Evolutionary conservation across 1,140 invertebrate genomes (phyloP).

Genomic region (Ips nitidus): DNA sequence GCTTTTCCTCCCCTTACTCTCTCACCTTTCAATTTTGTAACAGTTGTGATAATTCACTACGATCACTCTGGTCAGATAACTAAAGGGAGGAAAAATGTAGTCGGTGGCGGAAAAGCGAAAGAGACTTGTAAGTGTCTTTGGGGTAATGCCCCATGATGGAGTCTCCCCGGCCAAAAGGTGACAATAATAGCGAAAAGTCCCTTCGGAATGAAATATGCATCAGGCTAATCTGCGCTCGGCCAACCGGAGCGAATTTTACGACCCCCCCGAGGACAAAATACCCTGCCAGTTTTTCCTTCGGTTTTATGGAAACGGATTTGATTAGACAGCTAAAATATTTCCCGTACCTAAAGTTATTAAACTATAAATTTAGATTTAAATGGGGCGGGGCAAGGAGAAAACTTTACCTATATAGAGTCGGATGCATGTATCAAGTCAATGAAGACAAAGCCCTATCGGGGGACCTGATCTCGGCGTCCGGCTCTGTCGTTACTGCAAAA

Average conservation of each 20-base stretch:
- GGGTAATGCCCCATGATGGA: slow-evolving; percentile 26
- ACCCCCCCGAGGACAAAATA: slow-evolving; percentile 11
- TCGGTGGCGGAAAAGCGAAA: no score
- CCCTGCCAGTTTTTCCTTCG: slow-evolving; percentile 19
- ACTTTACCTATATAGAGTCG: slow-evolving; percentile 3
- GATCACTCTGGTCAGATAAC: no score
- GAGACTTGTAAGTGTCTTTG: slow-evolving; percentile 10
- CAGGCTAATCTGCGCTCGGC: slow-evolving; percentile 27
- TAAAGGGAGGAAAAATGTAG: no score
- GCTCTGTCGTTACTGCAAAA: slow-evolving; percentile 19
- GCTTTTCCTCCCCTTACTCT: slow-evolving; percentile 4
- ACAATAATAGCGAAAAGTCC: slow-evolving; percentile 29
- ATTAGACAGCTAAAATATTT: neutral
- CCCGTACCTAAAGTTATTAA: neutral
- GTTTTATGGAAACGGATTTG: slow-evolving; percentile 8
- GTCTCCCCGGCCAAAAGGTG: slow-evolving; percentile 24
- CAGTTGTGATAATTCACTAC: no score
- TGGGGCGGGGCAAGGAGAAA: no score
- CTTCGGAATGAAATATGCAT: slow-evolving; percentile 30
- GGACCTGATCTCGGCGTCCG: slow-evolving; percentile 13
- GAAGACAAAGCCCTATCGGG: slow-evolving; percentile 17
- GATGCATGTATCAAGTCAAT: slow-evolving; percentile 17
- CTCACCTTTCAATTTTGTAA: no score
- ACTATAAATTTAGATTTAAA: no score
- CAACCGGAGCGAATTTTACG: slow-evolving; percentile 20